phyloP scores from a whole-genome alignment of 2,888 invertebrate genomes.

The Crepidodera aurea region DNA sequence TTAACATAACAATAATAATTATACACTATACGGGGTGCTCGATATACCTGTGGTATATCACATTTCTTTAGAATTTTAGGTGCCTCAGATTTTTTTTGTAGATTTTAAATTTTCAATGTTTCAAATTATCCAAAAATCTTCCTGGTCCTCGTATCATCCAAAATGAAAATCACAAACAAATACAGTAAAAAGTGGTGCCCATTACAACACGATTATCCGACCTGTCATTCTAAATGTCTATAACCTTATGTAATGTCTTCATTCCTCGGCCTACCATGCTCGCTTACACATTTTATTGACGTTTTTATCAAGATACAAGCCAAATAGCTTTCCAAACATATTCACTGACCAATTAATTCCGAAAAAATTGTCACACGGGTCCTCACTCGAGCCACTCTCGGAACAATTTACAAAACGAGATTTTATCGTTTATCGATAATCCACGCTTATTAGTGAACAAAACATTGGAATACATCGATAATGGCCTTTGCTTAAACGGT shows the following conservation, averaged over 20 bases:
- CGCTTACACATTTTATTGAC: conserved; percentile 18
- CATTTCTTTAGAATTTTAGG: too few species aligned
- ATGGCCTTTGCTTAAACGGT: conserved; percentile 27
- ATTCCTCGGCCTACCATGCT: not conserved
- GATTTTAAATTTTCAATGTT: too few species aligned
- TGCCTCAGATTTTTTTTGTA: too few species aligned
- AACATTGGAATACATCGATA: conserved; percentile 24
- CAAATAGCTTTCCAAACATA: conserved; percentile 19
- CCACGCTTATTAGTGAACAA: conserved; percentile 13
- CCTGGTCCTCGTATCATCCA: too few species aligned
- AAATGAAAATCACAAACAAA: too few species aligned
- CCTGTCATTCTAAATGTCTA: not conserved
- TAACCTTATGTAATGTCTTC: not conserved
- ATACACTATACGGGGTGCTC: too few species aligned
- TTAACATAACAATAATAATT: too few species aligned
- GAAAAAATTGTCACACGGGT: conserved; percentile 13
- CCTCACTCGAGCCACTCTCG: not conserved
- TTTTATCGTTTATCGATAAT: conserved; percentile 15
- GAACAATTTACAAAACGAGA: conserved; percentile 7
- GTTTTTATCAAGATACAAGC: conserved; percentile 7
- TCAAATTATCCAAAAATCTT: too few species aligned
- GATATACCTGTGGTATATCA: too few species aligned
- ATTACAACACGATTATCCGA: too few species aligned
- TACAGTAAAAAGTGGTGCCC: too few species aligned
- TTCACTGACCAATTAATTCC: conserved; percentile 15